These are phyloP conservation scores for Callaeas wilsoni DNA, from an alignment of 2,113 vertebrate genomes.

Conservation along the genomic window DNA sequence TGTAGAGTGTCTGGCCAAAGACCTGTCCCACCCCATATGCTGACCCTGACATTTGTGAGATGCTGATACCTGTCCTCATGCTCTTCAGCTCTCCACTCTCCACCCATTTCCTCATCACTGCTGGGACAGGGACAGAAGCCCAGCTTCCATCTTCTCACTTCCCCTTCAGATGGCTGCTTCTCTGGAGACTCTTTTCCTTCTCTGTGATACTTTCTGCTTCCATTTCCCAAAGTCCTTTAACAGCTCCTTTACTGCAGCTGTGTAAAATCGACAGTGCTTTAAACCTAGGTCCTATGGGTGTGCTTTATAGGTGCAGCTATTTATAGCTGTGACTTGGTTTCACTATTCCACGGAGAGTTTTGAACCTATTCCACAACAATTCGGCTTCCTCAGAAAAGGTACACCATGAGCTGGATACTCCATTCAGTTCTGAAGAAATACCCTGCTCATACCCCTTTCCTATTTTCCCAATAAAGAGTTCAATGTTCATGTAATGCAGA, in stretches of 20 bases:
- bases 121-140: not conserved
- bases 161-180: not conserved
- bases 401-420: not conserved
- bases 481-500: not conserved
- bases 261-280: not conserved
- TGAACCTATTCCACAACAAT: not conserved
- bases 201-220: not conserved
- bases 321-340: not conserved
- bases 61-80: not conserved
- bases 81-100: not conserved
- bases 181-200: not conserved
- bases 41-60: not conserved
- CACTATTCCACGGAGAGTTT: not conserved
- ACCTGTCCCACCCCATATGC: not conserved
- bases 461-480: not conserved
- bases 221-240: not conserved
- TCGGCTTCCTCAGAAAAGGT: not conserved
- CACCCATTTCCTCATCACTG: not conserved
- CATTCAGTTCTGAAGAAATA: not conserved
- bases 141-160: not conserved
- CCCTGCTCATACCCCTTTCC: not conserved
- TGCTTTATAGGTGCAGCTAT: not conserved
- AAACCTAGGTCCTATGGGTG: not conserved
- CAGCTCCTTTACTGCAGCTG: not conserved
- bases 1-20: not conserved